phyloP scores from a whole-genome alignment of 2,113 vertebrate species.

The Colossoma macropomum region DNA sequence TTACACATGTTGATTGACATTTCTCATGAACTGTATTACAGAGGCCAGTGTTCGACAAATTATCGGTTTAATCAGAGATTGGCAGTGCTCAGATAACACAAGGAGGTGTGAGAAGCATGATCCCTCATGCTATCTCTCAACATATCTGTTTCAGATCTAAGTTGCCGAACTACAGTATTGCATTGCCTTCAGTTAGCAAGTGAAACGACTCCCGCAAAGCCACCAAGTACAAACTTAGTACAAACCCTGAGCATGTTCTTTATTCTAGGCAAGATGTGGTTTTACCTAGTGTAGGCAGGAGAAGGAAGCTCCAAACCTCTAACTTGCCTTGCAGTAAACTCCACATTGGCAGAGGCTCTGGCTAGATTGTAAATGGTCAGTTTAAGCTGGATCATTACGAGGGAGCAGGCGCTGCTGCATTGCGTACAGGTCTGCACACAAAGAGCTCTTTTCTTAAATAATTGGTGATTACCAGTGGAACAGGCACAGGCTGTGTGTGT shows the following conservation, averaged over 20 bases:
- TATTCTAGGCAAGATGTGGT: conserved; percentile 26
- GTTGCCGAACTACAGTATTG: conserved; percentile 33
- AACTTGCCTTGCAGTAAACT: conserved; percentile 28
- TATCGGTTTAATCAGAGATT: conserved; percentile 26
- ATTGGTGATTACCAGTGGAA: conserved; percentile 56
- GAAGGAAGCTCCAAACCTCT: conserved; percentile 27
- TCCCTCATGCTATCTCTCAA: background rate
- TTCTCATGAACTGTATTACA: conserved; percentile 29
- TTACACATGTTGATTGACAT: conserved; percentile 2
- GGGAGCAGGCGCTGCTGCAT: conserved; percentile 36
- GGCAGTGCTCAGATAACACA: conserved; percentile 37
- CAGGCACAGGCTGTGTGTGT: conserved; percentile 36
- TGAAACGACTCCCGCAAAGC: background rate
- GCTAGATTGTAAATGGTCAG: conserved; percentile 42
- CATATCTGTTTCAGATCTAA: conserved; percentile 40
- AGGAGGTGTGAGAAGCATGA: conserved; percentile 20
- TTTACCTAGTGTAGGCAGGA: background rate
- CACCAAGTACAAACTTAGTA: background rate
- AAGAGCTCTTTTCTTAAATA: conserved; percentile 56
- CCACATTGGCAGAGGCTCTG: conserved; percentile 31
- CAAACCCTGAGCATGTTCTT: conserved; percentile 1
- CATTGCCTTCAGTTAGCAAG: conserved; percentile 15
- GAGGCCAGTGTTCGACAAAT: conserved; percentile 23
- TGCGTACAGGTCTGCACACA: conserved; percentile 40
- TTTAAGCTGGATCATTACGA: conserved; percentile 50